Conservation (phyloP, 2,888 invertebrate genomes). For the Parnassius glacialis region DNA sequence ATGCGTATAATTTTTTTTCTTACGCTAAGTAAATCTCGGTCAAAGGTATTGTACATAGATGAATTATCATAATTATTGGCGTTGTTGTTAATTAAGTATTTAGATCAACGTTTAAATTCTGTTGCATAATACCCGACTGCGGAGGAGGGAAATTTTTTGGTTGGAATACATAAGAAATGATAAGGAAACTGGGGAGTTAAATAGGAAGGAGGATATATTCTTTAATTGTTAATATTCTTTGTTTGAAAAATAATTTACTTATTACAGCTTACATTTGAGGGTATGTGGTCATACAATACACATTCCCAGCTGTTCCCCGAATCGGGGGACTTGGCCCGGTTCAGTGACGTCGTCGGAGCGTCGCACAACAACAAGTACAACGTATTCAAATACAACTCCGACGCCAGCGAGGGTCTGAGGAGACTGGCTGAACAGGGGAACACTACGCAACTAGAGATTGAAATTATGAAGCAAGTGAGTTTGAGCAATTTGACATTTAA, state of each 20-base stretch:
- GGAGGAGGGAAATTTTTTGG: no score
- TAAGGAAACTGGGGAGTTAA: background rate
- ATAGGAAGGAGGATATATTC: background rate
- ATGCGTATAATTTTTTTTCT: no score
- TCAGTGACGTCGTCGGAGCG: slow-evolving; percentile 72
- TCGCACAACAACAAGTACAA: slow-evolving; percentile 60
- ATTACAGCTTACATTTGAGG: slow-evolving; percentile 61
- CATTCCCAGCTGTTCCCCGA: slow-evolving; percentile 59
- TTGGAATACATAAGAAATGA: background rate
- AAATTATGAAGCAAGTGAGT: slow-evolving; percentile 56
- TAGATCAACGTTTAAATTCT: no score
- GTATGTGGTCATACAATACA: slow-evolving; percentile 67
- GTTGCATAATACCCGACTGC: no score
- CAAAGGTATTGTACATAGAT: no score
- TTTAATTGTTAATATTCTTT: background rate
- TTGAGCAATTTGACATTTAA: no score
- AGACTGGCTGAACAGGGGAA: slow-evolving; percentile 73
- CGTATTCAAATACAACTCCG: slow-evolving; percentile 55
- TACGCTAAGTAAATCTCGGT: no score
- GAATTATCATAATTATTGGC: no score
- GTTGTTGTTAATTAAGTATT: no score
- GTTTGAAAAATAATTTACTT: background rate
- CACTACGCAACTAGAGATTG: slow-evolving; percentile 65
- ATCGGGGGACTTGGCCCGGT: slow-evolving; percentile 46
- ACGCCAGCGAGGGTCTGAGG: slow-evolving; percentile 58